phyloP scores from a whole-genome alignment of 1,140 invertebrate species.

The Amphibalanus amphitrite region DNA sequence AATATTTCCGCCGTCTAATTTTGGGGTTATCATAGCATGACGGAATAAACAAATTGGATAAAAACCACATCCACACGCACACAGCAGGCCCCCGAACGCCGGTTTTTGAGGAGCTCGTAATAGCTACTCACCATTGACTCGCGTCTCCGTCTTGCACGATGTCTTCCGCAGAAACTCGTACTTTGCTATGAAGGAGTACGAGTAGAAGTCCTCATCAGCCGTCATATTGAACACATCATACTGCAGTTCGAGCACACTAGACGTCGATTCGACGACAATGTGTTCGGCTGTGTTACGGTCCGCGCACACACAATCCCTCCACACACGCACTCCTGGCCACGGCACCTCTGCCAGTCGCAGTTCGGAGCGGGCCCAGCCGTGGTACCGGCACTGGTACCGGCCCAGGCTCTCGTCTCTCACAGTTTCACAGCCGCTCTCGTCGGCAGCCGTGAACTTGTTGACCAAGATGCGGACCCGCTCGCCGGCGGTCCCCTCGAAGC shows the following conservation, averaged over 20 bases:
- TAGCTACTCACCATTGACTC: conserved; percentile 11
- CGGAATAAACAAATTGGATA: too few relatives aligned
- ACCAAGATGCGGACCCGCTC: neutral
- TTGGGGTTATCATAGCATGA: too few relatives aligned
- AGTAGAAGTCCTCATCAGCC: conserved; percentile 59
- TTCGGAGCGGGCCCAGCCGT: neutral
- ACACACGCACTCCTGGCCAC: conserved; percentile 44
- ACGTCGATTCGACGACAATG: conserved; percentile 52
- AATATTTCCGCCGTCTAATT: too few relatives aligned
- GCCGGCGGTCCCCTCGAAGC: conserved; percentile 32
- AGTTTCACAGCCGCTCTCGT: neutral
- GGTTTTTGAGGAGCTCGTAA: too few relatives aligned
- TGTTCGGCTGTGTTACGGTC: conserved; percentile 37
- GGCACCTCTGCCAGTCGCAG: conserved; percentile 50
- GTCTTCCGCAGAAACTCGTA: conserved; percentile 20
- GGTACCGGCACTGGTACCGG: neutral
- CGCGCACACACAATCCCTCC: conserved; percentile 53
- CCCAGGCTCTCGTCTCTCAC: neutral
- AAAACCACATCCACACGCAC: too few relatives aligned
- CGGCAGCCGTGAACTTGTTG: neutral
- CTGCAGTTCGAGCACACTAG: conserved; percentile 56
- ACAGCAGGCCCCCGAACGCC: too few relatives aligned
- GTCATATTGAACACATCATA: conserved; percentile 65
- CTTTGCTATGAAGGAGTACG: conserved; percentile 61
- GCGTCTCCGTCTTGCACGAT: conserved; percentile 16